Evolutionary conservation across 2,888 invertebrate species (phyloP).

Genomic region (Drosophila birchii): DNA sequence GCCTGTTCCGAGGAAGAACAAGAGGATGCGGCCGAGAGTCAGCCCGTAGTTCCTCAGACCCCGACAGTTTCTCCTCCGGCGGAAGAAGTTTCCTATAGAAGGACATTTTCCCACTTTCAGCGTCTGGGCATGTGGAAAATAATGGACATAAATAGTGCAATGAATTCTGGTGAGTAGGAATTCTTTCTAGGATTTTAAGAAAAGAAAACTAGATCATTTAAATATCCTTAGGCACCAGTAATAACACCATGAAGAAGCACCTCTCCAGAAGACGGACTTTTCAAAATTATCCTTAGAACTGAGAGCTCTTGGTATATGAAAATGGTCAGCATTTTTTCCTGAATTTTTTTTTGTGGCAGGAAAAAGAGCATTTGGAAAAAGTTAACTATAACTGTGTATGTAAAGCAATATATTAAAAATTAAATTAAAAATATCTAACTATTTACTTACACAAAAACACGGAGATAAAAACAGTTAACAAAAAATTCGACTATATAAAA

Average conservation of each 20-base stretch:
- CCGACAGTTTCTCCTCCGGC: slow-evolving; percentile 25
- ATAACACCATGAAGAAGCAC: not conserved
- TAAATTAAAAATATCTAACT: not conserved
- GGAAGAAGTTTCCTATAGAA: slow-evolving; percentile 41
- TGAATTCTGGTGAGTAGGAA: not conserved
- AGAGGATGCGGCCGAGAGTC: not conserved
- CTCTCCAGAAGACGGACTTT: not conserved
- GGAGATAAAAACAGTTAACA: not conserved
- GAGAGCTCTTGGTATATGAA: not conserved
- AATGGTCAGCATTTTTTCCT: not conserved
- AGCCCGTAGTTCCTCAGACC: not conserved
- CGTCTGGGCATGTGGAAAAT: slow-evolving; percentile 35
- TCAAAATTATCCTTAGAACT: slow-evolving; percentile 52
- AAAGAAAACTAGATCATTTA: not conserved
- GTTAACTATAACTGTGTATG: no score
- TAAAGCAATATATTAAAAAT: no score
- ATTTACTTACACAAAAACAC: not conserved
- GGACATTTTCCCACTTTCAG: slow-evolving; percentile 37
- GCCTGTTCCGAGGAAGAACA: not conserved
- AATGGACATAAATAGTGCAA: slow-evolving; percentile 6
- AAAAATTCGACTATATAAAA: not conserved
- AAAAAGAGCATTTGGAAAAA: no score
- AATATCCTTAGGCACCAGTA: not conserved
- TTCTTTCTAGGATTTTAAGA: no score
- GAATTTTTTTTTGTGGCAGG: no score